Evolutionary conservation across 1,140 invertebrate genomes (phyloP).

Genomic region (Subanguina moxae): DNA sequence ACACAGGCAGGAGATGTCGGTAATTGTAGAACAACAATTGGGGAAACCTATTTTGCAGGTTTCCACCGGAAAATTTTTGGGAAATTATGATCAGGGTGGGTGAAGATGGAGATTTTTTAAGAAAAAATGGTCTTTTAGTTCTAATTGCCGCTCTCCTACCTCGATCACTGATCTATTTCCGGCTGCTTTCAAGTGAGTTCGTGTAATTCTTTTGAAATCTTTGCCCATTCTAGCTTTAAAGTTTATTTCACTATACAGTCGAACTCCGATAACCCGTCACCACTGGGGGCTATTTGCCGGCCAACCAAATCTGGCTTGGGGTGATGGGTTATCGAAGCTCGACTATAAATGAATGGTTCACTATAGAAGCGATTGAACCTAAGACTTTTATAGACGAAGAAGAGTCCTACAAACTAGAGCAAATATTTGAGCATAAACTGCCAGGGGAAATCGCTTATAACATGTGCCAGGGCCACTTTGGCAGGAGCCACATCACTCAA

Average conservation of each 20-base stretch:
- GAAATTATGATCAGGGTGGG: conserved; percentile 9
- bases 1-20: conserved; percentile 39
- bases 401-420: conserved; percentile 41
- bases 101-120: too few species aligned
- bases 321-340: too few species aligned
- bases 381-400: conserved; percentile 23
- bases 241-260: too few species aligned
- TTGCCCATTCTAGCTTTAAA: too few species aligned
- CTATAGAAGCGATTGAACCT: neutral
- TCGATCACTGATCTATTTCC: conserved; percentile 21
- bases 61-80: conserved; percentile 26
- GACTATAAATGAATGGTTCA: too few species aligned
- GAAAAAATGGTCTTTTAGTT: too few species aligned
- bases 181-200: conserved; percentile 20
- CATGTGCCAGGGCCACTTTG: conserved; percentile 42
- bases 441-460: conserved; percentile 38
- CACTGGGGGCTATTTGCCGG: too few species aligned
- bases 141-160: conserved; percentile 24
- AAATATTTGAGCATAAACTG: conserved; percentile 44
- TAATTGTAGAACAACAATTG: conserved; percentile 31
- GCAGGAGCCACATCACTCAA: conserved; percentile 16
- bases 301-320: too few species aligned
- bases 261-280: too few species aligned
- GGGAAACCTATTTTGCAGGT: conserved; percentile 35
- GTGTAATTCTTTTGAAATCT: neutral